Percentiles rank a stretch among this genome's conserved stretches.
These are phyloP conservation scores for Scaptomyza caliginosa DNA, from an alignment of 2,888 invertebrate species.

Conservation along the genomic window DNA sequence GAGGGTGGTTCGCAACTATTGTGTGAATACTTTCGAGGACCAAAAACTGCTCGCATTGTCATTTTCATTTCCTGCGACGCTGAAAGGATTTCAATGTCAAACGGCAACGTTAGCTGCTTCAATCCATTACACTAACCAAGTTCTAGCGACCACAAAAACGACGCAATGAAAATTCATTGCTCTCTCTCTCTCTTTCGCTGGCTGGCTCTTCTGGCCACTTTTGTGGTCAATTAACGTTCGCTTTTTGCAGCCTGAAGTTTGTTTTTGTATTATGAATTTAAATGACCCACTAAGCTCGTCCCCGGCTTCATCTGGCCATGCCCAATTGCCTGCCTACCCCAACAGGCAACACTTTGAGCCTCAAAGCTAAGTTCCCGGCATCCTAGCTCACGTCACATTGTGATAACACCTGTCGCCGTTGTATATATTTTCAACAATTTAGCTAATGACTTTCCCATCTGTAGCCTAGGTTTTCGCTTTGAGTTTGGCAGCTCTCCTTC, in stretches of 20 bases:
- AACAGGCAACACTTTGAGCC: conserved; percentile 36
- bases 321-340: conserved; percentile 15
- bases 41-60: conserved; percentile 37
- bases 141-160: conserved; percentile 63
- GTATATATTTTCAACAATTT: conserved; percentile 67
- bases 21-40: conserved; percentile 10
- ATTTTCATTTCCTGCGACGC: conserved; percentile 38
- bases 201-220: conserved; percentile 41
- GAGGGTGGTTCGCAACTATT: not conserved
- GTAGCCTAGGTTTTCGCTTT: not conserved
- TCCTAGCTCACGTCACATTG: conserved; percentile 29
- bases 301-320: conserved; percentile 39
- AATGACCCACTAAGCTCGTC: conserved; percentile 59
- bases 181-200: not conserved
- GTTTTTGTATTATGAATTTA: conserved; percentile 72
- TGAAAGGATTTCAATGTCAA: conserved; percentile 77
- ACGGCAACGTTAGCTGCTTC: conserved; percentile 21
- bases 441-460: conserved; percentile 64
- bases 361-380: not conserved
- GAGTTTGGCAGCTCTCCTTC: not conserved
- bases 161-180: conserved; percentile 66
- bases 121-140: conserved; percentile 61
- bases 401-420: conserved; percentile 72
- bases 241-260: conserved; percentile 55
- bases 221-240: conserved; percentile 76